Base-by-base conservation (phyloP, 2,888 invertebrate genomes). In the Lepidocyrtinus sp. region DNA sequence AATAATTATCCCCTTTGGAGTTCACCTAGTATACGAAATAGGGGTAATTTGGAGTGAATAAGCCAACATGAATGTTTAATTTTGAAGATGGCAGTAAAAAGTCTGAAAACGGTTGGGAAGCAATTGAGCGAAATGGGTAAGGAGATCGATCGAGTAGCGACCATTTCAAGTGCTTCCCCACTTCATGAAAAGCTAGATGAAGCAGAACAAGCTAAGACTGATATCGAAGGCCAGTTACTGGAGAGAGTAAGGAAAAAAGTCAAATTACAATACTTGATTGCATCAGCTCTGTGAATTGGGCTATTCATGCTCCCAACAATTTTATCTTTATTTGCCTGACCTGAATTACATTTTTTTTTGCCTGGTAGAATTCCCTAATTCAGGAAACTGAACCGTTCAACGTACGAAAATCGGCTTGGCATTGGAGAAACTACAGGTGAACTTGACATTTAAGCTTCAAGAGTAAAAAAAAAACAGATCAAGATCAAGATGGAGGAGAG, bases 81-180 rank as follows among this genome's bases (percentile, higher is more conserved):
- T 85, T 91, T 85, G n/a, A 90, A 95, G 93, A 93, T 92, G 88
- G 95, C 95, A 88, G 94, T 95, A 85, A 96, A 96, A 90, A 94
- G 94, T 89, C 94, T 95, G 90, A 96, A 96, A 89, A 93, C 93
- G 87, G 94, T 94, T 88, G 93, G 93, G 85, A 96, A 96, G 89
- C 94, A 95, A 89, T 90, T 96, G 88, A 94, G 94, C 87, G 96
- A 97, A 88, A 97, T 97, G 96, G 93, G 94, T 69, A 95, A 94
- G 88, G 96, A 96, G 89, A 90, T 97, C 88, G 96, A 96, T 87
- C 91, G 92, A 78, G 95, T 97, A 84, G 93, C 93, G 86, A 93
- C 94, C 87, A 93, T 94, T 1, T 95, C 96, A 36, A 94, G 93
- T 88, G 94, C 95, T 55, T 96, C 95, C 50, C 94, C 96, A 88